These are phyloP conservation scores for Eclectus roratus DNA, from an alignment of 2,113 vertebrate species.

Conservation along the genomic window DNA sequence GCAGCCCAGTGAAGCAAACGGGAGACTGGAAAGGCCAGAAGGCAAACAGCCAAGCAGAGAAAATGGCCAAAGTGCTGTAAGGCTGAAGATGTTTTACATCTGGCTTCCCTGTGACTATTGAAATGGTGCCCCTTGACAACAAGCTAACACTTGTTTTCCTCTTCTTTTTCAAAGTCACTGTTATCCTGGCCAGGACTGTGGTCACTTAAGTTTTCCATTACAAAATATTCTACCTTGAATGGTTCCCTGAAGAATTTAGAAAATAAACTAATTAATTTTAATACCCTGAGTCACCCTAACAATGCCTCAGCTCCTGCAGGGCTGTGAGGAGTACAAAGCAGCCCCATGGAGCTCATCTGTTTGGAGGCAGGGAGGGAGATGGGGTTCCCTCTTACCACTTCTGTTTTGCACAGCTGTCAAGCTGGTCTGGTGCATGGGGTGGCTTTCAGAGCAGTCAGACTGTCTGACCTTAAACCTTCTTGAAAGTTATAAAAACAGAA, in stretches of 20 bases:
- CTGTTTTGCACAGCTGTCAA: not conserved
- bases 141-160: not conserved
- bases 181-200: not conserved
- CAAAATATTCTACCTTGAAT: not conserved
- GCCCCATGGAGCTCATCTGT: not conserved
- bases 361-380: not conserved
- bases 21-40: not conserved
- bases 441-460: not conserved
- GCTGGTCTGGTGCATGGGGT: not conserved
- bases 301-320: not conserved
- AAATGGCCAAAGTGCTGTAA: not conserved
- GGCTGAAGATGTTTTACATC: not conserved
- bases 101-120: not conserved
- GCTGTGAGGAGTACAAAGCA: not conserved
- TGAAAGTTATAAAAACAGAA: not conserved
- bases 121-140: not conserved
- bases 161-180: not conserved
- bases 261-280: not conserved
- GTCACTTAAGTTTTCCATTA: not conserved
- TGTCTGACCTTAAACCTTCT: not conserved
- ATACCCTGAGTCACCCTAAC: not conserved
- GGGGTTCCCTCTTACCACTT: not conserved
- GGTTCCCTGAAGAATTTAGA: not conserved
- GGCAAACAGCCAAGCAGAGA: not conserved
- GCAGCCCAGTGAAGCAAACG: not conserved